phyloP scores from a whole-genome alignment of 2,888 invertebrate species.

The Tenthredo scrophulariae region DNA sequence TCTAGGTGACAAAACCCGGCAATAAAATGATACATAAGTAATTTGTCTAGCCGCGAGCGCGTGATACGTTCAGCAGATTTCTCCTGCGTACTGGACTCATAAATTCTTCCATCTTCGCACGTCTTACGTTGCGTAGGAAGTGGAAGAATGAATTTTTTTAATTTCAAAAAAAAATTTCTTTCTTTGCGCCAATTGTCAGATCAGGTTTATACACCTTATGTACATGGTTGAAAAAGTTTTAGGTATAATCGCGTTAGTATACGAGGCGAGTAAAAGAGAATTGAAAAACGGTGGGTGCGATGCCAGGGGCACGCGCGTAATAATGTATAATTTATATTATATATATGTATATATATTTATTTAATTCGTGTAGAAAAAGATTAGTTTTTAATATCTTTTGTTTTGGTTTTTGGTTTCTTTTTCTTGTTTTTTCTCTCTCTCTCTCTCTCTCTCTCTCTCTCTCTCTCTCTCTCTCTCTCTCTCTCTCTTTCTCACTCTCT shows the following conservation, averaged over 20 bases:
- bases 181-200: neutral
- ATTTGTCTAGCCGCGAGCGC: neutral
- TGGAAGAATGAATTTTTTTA: neutral
- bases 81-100: neutral
- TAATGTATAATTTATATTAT: neutral
- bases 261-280: neutral
- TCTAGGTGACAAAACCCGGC: neutral
- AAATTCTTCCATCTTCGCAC: neutral
- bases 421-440: neutral
- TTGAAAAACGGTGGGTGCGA: neutral
- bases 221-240: constrained; percentile 1
- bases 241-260: neutral
- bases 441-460: neutral
- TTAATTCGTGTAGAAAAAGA: constrained; percentile 33
- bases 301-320: neutral
- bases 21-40: constrained; percentile 12
- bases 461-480: neutral
- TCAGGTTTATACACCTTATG: constrained; percentile 17
- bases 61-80: constrained; percentile 41
- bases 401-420: neutral
- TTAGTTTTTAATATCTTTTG: neutral
- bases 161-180: neutral
- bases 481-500: neutral
- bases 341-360: neutral
- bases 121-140: neutral